These are phyloP conservation scores for Poeciliopsis infans DNA, from an alignment of 2,797 vertebrate species.

Conservation along the genomic window DNA sequence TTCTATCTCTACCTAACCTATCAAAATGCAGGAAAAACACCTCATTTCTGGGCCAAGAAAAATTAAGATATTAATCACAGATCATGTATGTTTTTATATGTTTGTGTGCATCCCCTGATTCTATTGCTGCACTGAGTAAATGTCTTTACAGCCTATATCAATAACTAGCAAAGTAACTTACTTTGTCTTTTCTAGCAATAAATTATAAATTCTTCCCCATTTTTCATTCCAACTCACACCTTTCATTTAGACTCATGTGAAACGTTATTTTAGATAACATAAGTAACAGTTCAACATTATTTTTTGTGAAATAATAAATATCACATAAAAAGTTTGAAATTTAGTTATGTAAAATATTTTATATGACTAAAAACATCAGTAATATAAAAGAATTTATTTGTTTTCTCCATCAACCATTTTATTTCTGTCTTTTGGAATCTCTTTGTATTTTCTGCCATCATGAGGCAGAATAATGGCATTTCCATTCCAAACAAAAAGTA, in stretches of 20 bases:
- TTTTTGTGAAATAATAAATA: neutral
- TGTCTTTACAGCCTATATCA: neutral
- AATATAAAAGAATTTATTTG: neutral
- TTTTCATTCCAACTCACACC: neutral
- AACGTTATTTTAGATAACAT: neutral
- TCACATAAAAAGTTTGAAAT: no score
- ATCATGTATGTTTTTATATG: neutral
- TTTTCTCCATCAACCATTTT: neutral
- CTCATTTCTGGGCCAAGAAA: neutral
- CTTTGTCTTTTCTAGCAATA: neutral
- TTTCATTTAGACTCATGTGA: neutral
- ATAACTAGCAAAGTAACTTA: neutral
- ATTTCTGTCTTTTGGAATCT: slow-evolving; percentile 1
- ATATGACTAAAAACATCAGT: slow-evolving; percentile 11
- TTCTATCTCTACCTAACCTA: neutral
- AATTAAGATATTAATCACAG: neutral
- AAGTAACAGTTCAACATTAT: neutral
- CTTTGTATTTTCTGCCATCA: neutral
- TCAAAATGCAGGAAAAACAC: neutral
- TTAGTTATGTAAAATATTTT: no score
- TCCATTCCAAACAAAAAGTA: neutral
- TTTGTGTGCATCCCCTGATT: neutral
- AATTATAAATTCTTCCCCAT: neutral
- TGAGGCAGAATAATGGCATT: neutral
- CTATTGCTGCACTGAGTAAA: neutral